These are phyloP conservation scores for Sussaba pulchella DNA, from an alignment of 2,888 invertebrate genomes.

Conservation along the genomic window DNA sequence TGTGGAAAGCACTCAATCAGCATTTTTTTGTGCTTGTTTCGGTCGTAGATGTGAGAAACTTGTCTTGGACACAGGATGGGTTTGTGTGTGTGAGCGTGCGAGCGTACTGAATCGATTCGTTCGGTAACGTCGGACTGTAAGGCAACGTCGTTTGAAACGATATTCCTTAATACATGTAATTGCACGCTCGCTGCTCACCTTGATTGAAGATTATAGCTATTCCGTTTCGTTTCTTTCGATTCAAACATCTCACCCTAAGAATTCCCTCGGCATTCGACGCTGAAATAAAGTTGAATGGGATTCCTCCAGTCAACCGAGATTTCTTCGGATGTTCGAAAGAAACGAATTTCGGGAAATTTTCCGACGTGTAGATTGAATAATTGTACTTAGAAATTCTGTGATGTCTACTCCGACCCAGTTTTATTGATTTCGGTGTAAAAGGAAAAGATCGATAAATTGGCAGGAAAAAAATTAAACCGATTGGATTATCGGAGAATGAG, in stretches of 20 bases:
- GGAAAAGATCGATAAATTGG: too few relatives aligned
- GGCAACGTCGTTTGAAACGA: conserved; percentile 18
- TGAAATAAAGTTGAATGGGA: conserved; percentile 4
- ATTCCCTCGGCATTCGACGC: conserved; percentile 13
- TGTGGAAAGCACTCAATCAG: conserved; percentile 33
- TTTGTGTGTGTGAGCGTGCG: conserved; percentile 18
- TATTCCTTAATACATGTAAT: conserved; percentile 78
- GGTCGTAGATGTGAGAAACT: neutral
- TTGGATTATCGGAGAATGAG: too few relatives aligned
- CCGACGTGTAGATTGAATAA: neutral
- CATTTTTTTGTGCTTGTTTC: conserved; percentile 18
- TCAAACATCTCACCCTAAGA: neutral
- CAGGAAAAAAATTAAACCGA: too few relatives aligned
- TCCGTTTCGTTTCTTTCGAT: conserved; percentile 66
- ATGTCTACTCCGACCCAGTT: too few relatives aligned
- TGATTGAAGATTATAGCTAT: conserved; percentile 83
- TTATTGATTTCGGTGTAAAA: too few relatives aligned
- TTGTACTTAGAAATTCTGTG: too few relatives aligned
- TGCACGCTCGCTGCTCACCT: conserved; percentile 74
- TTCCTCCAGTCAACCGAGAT: too few relatives aligned
- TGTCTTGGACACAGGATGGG: neutral
- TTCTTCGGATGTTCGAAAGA: too few relatives aligned
- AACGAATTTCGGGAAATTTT: neutral
- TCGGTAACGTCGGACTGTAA: conserved; percentile 7
- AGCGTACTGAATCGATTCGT: conserved; percentile 15